Evolutionary conservation across 2,797 vertebrate species (phyloP).

Genomic region (Helicolenus hilgendorfi): DNA sequence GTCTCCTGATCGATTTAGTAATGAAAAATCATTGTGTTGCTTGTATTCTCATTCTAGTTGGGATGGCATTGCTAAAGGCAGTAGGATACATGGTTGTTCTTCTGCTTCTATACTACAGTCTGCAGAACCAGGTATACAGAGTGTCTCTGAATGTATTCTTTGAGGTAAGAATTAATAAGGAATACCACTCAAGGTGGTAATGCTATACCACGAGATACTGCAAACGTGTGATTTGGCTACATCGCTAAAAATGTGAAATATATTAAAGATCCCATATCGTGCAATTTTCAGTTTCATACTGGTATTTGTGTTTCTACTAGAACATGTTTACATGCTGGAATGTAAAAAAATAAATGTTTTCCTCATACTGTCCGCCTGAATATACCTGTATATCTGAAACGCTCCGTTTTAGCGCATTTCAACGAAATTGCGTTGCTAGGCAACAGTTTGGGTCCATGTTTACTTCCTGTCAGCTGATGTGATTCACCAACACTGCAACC

Average conservation of each 20-base stretch:
- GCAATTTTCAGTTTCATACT: no score
- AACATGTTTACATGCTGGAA: no score
- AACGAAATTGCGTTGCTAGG: no score
- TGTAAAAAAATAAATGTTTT: no score
- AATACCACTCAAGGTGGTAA: not conserved
- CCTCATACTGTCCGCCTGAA: no score
- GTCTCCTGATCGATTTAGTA: not conserved
- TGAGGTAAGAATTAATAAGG: conserved; percentile 26
- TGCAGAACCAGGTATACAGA: conserved; percentile 13
- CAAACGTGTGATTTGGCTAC: not conserved
- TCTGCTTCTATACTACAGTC: conserved; percentile 29
- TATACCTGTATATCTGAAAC: no score
- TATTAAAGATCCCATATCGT: not conserved
- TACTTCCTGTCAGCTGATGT: no score
- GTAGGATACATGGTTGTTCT: conserved; percentile 14
- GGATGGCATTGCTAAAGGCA: conserved; percentile 46
- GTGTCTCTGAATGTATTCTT: not conserved
- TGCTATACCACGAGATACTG: not conserved
- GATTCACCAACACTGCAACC: no score
- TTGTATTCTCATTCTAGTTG: conserved; percentile 18
- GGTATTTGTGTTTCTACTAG: no score
- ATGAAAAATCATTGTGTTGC: not conserved
- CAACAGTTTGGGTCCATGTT: no score
- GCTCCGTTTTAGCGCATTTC: no score
- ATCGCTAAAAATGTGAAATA: not conserved